Percentiles rank a stretch among this genome's conserved stretches.
Conservation (phyloP, 2,113 vertebrate genomes). For the Urocitellus parryii region DNA sequence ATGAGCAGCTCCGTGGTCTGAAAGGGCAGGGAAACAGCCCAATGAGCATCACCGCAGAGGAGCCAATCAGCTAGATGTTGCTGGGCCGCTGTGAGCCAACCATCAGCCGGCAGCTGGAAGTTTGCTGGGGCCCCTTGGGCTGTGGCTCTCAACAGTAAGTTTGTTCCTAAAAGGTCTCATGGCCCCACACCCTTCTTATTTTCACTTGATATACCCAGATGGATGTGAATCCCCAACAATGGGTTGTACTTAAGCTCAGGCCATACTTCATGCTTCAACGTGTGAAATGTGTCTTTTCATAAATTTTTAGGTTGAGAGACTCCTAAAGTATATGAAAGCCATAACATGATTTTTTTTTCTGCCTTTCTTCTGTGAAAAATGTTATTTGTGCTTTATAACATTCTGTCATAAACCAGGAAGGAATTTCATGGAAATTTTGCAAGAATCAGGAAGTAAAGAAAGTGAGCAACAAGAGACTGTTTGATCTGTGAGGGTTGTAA, state of each 20-base stretch:
- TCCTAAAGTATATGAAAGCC: not conserved
- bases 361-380: not conserved
- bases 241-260: not conserved
- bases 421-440: not conserved
- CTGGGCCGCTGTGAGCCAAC: too few relatives aligned
- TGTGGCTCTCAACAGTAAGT: too few relatives aligned
- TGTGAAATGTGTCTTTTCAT: not conserved
- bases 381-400: not conserved
- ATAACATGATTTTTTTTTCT: not conserved
- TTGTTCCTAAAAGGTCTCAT: not conserved
- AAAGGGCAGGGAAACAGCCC: too few relatives aligned
- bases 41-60: too few relatives aligned
- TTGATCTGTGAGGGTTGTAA: not conserved
- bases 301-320: not conserved
- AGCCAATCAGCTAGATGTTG: too few relatives aligned
- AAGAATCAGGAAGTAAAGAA: not conserved
- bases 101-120: too few relatives aligned
- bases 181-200: too few relatives aligned
- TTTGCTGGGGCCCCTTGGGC: too few relatives aligned
- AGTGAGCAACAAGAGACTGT: not conserved
- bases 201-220: rapidly evolving
- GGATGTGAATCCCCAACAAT: too few relatives aligned
- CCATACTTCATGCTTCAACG: too few relatives aligned
- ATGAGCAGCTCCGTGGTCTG: too few relatives aligned
- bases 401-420: not conserved